Conservation (phyloP, 1,140 invertebrate genomes). For the Drosophila sturtevanti region DNA sequence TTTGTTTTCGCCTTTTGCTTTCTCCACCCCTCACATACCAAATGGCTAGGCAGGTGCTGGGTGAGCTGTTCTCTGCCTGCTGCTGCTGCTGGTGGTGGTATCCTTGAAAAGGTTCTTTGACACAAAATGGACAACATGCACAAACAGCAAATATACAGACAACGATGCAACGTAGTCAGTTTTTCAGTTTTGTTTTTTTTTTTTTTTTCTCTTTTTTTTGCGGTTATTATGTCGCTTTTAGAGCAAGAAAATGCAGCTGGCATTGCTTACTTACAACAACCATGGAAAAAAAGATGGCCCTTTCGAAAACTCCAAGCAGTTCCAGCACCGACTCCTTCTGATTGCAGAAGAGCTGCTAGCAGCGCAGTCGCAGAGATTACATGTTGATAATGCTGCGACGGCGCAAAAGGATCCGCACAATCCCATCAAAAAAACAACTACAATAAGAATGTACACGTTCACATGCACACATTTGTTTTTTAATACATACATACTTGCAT, state of each 20-base stretch:
- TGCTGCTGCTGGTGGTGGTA: constrained; percentile 38
- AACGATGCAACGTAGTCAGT: constrained; percentile 20
- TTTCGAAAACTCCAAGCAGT: constrained; percentile 1
- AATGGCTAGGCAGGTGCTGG: constrained; percentile 36
- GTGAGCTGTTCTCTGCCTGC: background rate
- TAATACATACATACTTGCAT: background rate
- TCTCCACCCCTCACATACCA: background rate
- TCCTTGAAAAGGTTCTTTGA: constrained; percentile 78
- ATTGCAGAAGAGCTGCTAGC: constrained; percentile 2
- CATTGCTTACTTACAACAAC: constrained; percentile 38
- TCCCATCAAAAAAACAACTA: constrained; percentile 3
- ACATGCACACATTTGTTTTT: constrained; percentile 20
- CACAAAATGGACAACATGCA: constrained; percentile 42
- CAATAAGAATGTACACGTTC: constrained; percentile 30
- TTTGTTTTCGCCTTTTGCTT: background rate
- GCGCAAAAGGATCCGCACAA: constrained; percentile 39
- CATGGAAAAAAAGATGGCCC: constrained; percentile 14
- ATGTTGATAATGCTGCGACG: constrained; percentile 43
- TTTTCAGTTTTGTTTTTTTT: constrained; percentile 29
- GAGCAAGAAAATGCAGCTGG: constrained; percentile 71
- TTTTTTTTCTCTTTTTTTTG: constrained; percentile 28
- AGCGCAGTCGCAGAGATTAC: constrained; percentile 54
- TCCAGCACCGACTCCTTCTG: constrained; percentile 1
- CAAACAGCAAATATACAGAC: constrained; percentile 22
- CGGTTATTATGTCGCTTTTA: constrained; percentile 48